A percentile compares a stretch with the other conserved stretches of the same genome.
Evolutionary conservation across 2,888 invertebrate genomes (phyloP).

Genomic region (Drosophila nigritarsus): DNA sequence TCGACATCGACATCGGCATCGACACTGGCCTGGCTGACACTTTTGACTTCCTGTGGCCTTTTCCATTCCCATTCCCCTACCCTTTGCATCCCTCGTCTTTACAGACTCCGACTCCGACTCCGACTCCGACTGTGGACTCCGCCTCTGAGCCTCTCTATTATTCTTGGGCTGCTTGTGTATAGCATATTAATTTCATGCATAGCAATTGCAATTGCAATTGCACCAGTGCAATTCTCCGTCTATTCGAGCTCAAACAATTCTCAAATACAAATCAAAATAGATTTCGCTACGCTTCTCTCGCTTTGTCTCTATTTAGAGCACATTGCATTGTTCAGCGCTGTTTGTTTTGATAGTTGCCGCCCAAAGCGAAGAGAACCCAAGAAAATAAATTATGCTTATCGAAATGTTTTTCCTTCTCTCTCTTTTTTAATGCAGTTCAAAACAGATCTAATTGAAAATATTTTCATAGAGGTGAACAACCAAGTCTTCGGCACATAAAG

Average conservation of each 20-base stretch:
- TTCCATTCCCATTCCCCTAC: conserved; percentile 24
- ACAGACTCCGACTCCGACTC: background rate
- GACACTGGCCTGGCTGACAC: conserved; percentile 57
- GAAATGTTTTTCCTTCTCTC: conserved; percentile 14
- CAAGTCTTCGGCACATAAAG: no score
- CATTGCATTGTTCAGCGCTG: background rate
- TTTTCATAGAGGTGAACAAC: no score
- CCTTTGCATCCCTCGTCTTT: conserved; percentile 31
- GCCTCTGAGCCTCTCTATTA: conserved; percentile 21
- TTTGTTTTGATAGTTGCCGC: conserved; percentile 67
- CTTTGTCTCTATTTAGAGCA: conserved; percentile 44
- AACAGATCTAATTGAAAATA: background rate
- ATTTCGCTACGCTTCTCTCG: conserved; percentile 64
- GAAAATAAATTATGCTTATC: conserved; percentile 12
- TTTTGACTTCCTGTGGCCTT: conserved; percentile 79
- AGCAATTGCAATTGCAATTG: conserved; percentile 44
- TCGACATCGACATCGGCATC: conserved; percentile 45
- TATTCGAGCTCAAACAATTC: conserved; percentile 61
- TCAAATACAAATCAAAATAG: conserved; percentile 72
- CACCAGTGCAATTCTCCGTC: conserved; percentile 20
- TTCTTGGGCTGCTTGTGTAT: conserved; percentile 14
- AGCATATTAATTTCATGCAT: conserved; percentile 62
- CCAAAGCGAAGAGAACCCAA: conserved; percentile 10
- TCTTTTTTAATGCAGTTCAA: conserved; percentile 4
- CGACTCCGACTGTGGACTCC: background rate